Evolutionary conservation across 2,113 vertebrate genomes (phyloP).

Genomic region (Myotis lucifugus): DNA sequence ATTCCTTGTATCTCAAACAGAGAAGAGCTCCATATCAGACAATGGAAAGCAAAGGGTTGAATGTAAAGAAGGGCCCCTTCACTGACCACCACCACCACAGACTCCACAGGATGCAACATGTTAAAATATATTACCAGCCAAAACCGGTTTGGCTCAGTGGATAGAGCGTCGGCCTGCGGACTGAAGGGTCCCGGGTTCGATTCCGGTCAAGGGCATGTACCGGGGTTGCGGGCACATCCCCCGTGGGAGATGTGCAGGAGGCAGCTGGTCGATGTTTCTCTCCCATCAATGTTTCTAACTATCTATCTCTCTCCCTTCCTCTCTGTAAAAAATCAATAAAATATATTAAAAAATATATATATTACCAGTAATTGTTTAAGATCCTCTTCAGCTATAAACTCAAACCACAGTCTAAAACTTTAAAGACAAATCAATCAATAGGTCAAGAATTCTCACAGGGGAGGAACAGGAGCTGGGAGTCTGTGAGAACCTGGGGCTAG

Average conservation of each 20-base stretch:
- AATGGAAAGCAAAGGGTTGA: background rate
- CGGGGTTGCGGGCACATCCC: no score
- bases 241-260: no score
- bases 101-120: background rate
- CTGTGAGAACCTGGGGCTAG: background rate
- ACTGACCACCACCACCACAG: background rate
- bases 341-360: no score
- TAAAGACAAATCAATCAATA: background rate
- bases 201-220: no score
- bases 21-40: background rate
- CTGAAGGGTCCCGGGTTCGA: no score
- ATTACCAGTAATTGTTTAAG: background rate
- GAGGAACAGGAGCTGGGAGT: background rate
- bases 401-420: background rate
- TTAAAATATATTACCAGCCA: no score
- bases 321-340: no score
- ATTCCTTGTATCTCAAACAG: background rate
- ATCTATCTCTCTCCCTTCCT: no score
- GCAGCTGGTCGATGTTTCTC: no score
- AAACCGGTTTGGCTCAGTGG: no score
- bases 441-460: background rate
- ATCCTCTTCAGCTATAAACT: background rate
- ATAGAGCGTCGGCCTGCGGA: no score
- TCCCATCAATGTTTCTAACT: no score
- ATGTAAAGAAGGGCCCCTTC: background rate